A percentile compares a stretch with the other conserved stretches of the same genome.
These are phyloP conservation scores for Schmidtea mediterranea DNA, from an alignment of 1,140 invertebrate species.

Conservation along the genomic window DNA sequence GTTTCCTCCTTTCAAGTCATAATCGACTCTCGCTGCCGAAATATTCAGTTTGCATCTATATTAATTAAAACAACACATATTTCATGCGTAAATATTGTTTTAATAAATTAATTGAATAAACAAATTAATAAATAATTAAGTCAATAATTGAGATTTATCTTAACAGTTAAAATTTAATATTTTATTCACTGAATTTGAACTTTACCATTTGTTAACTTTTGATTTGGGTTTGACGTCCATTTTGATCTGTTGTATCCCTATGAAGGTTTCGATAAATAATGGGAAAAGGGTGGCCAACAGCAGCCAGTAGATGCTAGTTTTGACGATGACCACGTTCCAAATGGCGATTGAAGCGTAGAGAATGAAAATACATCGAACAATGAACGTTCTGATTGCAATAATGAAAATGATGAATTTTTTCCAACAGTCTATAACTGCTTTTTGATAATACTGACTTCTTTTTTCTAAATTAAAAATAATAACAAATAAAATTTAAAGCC, in stretches of 20 bases:
- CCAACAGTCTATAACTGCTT: no score
- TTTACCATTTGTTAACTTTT: slow-evolving; percentile 16
- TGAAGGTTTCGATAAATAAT: slow-evolving; percentile 12
- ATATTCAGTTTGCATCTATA: no score
- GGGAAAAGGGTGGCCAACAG: slow-evolving; percentile 11
- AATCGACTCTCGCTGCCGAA: no score
- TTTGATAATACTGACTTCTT: no score
- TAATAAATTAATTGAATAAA: slow-evolving; percentile 12
- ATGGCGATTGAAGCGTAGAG: slow-evolving; percentile 15
- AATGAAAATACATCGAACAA: slow-evolving; percentile 13
- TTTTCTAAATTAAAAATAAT: no score
- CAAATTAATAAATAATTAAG: slow-evolving; percentile 8
- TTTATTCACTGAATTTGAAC: not conserved
- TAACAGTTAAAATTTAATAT: not conserved
- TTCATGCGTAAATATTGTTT: no score
- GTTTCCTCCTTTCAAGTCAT: no score
- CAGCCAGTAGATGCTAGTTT: slow-evolving; percentile 12
- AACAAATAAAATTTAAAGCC: no score
- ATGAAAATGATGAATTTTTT: no score
- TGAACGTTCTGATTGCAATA: slow-evolving; percentile 11
- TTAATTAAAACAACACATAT: no score
- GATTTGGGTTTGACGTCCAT: slow-evolving; percentile 8
- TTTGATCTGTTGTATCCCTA: slow-evolving; percentile 13
- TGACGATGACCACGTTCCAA: slow-evolving; percentile 13
- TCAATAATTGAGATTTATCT: slow-evolving; percentile 1